Conservation (phyloP, 2,113 vertebrate species). For the Equus quagga region DNA sequence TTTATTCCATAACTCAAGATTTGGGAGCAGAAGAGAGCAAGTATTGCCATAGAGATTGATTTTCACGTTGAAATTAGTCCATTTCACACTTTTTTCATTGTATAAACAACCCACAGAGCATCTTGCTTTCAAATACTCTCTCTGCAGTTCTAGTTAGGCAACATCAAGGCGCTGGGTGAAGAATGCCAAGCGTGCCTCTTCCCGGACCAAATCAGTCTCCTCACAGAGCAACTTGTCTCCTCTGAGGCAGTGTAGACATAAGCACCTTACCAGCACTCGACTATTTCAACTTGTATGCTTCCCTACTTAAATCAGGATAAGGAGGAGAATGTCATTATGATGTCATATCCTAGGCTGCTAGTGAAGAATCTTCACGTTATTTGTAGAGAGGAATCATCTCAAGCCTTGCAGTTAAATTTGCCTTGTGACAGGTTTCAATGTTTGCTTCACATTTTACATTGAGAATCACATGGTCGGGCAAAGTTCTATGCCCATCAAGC, state of each 20-base stretch:
- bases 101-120: fast-evolving
- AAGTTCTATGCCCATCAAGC: fast-evolving
- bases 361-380: fast-evolving
- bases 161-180: fast-evolving
- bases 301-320: fast-evolving
- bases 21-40: not conserved
- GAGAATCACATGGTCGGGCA: fast-evolving
- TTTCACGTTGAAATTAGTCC: not conserved
- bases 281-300: fast-evolving
- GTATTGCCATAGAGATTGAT: not conserved
- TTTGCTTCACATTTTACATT: too few species aligned
- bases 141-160: not conserved
- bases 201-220: fast-evolving
- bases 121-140: fast-evolving
- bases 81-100: not conserved
- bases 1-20: not conserved
- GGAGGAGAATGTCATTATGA: fast-evolving
- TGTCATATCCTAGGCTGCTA: fast-evolving
- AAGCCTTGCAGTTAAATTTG: too few species aligned
- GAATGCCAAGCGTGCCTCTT: not conserved
- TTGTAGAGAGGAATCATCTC: not conserved
- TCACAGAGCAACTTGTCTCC: not conserved
- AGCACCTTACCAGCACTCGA: fast-evolving
- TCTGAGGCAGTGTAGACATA: too few species aligned
- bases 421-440: too few species aligned